A percentile compares a stretch with the other conserved stretches of the same genome.
Evolutionary conservation across 2,797 vertebrate species (phyloP).

Genomic region (Setipinna tenuifilis): DNA sequence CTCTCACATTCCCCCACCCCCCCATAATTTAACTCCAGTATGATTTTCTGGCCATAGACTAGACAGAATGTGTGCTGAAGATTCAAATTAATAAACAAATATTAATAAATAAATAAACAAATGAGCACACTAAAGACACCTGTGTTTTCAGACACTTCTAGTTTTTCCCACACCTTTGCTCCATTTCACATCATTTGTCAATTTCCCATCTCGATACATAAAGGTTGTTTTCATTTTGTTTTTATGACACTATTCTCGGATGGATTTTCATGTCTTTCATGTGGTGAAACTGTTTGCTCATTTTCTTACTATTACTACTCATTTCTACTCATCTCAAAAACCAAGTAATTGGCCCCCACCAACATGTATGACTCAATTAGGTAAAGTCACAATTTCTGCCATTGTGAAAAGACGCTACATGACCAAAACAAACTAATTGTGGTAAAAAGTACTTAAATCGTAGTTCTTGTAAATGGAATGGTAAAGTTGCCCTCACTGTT

Average conservation of each 20-base stretch:
- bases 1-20: constrained; percentile 11
- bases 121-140: neutral
- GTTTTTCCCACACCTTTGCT: neutral
- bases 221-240: neutral
- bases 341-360: neutral
- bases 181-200: neutral
- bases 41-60: neutral
- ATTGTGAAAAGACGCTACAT: neutral
- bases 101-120: neutral
- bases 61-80: neutral
- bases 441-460: neutral
- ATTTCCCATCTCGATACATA: neutral
- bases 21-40: neutral
- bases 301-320: neutral
- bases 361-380: neutral
- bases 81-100: neutral
- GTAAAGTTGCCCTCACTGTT: neutral
- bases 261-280: neutral
- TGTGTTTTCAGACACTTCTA: neutral
- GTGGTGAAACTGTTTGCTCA: neutral
- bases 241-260: neutral
- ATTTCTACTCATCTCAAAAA: neutral
- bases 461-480: neutral
- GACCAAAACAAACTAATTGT: neutral
- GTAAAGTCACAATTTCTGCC: neutral